Percentiles rank a stretch among this genome's conserved stretches.
Conservation (phyloP, 2,113 vertebrate genomes). For the Sylvia atricapilla region DNA sequence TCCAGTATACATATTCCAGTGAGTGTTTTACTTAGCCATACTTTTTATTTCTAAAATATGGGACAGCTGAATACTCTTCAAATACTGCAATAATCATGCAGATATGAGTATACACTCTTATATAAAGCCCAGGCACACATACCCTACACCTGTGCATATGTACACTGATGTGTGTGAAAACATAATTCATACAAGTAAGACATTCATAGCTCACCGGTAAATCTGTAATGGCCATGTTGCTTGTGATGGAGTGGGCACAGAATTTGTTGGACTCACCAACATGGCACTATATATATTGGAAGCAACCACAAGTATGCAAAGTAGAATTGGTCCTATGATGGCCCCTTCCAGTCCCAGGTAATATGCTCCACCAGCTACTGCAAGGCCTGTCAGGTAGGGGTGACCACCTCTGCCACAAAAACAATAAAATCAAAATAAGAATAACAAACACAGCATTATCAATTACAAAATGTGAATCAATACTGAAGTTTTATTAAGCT, state of each 20-base stretch:
- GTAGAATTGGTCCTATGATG: slow-evolving; percentile 96
- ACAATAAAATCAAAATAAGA: not conserved
- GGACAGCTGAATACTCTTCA: not conserved
- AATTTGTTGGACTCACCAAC: slow-evolving; percentile 92
- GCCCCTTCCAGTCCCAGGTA: slow-evolving; percentile 96
- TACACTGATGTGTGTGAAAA: not conserved
- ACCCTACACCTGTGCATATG: not conserved
- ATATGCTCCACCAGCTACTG: slow-evolving; percentile 94
- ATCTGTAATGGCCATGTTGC: slow-evolving; percentile 78
- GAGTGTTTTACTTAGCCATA: not conserved
- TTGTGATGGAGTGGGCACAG: slow-evolving; percentile 84
- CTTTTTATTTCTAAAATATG: not conserved
- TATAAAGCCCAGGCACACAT: not conserved
- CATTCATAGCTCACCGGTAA: slow-evolving; percentile 74
- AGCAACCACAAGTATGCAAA: slow-evolving; percentile 96
- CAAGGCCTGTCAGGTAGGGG: slow-evolving; percentile 94
- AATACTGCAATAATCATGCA: not conserved
- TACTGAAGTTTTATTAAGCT: not conserved
- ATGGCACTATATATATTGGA: slow-evolving; percentile 98
- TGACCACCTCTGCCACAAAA: slow-evolving; percentile 85
- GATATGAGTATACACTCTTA: not conserved
- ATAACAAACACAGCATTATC: not conserved
- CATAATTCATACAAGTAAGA: not conserved
- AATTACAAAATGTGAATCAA: not conserved
- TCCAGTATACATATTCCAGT: not conserved